Evolutionary conservation across 2,113 vertebrate species (phyloP).

Genomic region (Podiceps cristatus): DNA sequence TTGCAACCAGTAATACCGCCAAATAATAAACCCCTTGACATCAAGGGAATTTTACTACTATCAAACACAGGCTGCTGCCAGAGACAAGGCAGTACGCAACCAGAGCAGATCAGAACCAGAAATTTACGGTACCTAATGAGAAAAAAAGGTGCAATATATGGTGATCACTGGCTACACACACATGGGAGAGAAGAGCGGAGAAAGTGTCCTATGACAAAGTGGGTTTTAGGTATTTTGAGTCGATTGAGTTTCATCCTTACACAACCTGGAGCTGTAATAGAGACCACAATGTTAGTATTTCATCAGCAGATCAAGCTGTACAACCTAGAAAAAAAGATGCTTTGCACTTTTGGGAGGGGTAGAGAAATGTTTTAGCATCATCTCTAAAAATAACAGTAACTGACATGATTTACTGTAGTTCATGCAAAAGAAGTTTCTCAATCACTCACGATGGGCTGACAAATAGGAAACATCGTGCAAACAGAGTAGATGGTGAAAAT

Average conservation of each 20-base stretch:
- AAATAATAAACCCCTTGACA: background rate
- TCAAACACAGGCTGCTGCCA: background rate
- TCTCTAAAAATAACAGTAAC: background rate
- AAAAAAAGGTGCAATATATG: background rate
- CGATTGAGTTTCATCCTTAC: background rate
- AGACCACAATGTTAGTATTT: background rate
- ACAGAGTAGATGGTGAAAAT: background rate
- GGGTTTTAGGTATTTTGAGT: background rate
- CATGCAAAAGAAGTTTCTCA: conserved; percentile 12
- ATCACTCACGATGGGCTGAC: background rate
- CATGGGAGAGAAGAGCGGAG: background rate
- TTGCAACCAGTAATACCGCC: background rate
- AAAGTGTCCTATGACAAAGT: background rate
- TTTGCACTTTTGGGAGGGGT: background rate
- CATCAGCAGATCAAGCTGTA: background rate
- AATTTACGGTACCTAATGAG: background rate
- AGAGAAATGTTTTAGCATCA: background rate
- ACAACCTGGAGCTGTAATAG: background rate
- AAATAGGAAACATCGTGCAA: background rate
- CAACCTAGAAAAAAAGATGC: background rate
- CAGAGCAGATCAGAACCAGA: background rate
- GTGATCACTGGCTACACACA: background rate
- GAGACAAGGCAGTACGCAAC: background rate
- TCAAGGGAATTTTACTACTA: background rate
- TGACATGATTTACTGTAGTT: background rate